Evolutionary conservation across 2,797 vertebrate genomes (phyloP).

Genomic region (Microctenopoma stevenorrisi): DNA sequence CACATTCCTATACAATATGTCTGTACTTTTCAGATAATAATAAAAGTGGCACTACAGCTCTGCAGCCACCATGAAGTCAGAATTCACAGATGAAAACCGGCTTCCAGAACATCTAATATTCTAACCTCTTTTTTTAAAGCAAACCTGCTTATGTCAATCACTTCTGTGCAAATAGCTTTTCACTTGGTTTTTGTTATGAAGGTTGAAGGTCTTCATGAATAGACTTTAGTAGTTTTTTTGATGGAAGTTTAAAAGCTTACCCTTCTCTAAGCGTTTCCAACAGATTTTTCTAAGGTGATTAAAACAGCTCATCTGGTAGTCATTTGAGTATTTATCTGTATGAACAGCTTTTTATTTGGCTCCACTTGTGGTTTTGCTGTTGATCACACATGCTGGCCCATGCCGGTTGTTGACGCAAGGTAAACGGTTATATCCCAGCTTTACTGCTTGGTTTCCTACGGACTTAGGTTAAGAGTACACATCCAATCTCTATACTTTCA

Average conservation of each 20-base stretch:
- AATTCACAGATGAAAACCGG: slow-evolving; percentile 53
- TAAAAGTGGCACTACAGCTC: slow-evolving; percentile 48
- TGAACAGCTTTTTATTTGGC: slow-evolving; percentile 72
- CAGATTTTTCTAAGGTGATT: slow-evolving; percentile 44
- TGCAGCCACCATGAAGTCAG: slow-evolving; percentile 41
- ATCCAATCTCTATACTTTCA: slow-evolving; percentile 12
- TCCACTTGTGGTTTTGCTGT: slow-evolving; percentile 34
- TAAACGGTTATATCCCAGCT: slow-evolving; percentile 38
- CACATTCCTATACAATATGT: neutral
- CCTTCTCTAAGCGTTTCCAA: slow-evolving; percentile 13
- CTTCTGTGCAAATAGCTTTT: slow-evolving; percentile 58
- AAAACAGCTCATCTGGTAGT: slow-evolving; percentile 43
- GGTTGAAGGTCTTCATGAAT: slow-evolving; percentile 18
- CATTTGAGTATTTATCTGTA: slow-evolving; percentile 61
- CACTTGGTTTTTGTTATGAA: slow-evolving; percentile 12
- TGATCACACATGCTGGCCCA: slow-evolving; percentile 47
- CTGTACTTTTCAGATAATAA: slow-evolving; percentile 22
- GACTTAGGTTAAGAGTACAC: slow-evolving; percentile 11
- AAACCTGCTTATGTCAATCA: slow-evolving; percentile 72
- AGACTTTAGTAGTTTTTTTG: slow-evolving; percentile 7
- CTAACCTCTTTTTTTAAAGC: slow-evolving; percentile 50
- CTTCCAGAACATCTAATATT: slow-evolving; percentile 57
- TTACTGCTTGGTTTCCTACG: slow-evolving; percentile 27
- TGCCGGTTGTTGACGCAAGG: slow-evolving; percentile 44
- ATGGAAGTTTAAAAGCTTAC: slow-evolving; percentile 19